Evolutionary conservation across 2,113 vertebrate species (phyloP), one percentile per base, ranked within the genome.

Genomic region (Osmerus eperlanus): DNA sequence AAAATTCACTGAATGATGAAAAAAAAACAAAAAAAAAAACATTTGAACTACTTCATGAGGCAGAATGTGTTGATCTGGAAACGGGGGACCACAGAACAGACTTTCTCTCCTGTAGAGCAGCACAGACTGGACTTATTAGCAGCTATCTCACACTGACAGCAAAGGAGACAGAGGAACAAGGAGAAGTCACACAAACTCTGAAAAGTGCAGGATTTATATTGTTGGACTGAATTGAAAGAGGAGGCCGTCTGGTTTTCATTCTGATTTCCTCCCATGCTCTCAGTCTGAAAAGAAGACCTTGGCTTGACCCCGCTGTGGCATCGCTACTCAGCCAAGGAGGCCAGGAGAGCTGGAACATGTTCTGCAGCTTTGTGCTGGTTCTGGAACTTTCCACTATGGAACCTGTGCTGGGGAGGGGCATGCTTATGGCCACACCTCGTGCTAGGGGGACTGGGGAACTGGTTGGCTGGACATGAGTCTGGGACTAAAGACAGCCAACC

Each of bases 31-130:
- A 19, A 70, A 75, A 9, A 53, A 29, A 84, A 82, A 71, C 23
- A 77, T 76, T 79, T 83, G 76, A 83, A 81, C 11, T 67, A 76
- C 61, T 72, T 65, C 63, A 74, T 67, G 66, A 79, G 72, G 66
- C 71, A 78, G 83, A 89, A 88, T 85, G 86, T 88, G 82, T 86
- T 83, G 86, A 87, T 59, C 81, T 63, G 82, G 80, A 73, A 70
- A 76, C 79, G 16, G 8, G 56, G 12, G 4, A 23, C n/a, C 16
- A 47, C 51, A 21, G 15, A 29, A 54, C 16, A 4, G 8, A 65
- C 32, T n/a, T 19, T 8, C 36, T 52, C 41, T 62, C 29, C 72
- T 75, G 80, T 70, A 65, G 78, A 78, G 41, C 41, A 68, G 77
- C 78, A 72, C 79, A 52, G 72, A 83, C 80, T 80, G 60, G 75